phyloP scores from a whole-genome alignment of 2,113 vertebrate genomes.

The Dunckerocampus dactyliophorus region DNA sequence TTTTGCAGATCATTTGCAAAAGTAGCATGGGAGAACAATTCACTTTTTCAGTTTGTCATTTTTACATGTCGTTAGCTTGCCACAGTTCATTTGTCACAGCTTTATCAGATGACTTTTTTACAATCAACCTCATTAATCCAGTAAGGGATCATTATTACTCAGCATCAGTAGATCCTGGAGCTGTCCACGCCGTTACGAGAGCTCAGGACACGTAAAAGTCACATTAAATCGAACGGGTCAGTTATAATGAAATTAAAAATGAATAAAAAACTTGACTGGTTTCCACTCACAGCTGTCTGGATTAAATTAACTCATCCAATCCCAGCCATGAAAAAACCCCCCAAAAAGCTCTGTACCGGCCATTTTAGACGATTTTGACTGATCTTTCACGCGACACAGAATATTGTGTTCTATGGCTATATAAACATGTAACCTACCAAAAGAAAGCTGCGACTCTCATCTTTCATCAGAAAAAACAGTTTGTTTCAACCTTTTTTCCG shows the following conservation, averaged over 20 bases:
- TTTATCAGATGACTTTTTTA: background rate
- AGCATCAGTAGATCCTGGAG: background rate
- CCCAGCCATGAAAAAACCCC: too few relatives aligned
- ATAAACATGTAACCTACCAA: too few relatives aligned
- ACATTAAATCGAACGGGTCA: background rate
- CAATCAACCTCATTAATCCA: slow-evolving; percentile 1
- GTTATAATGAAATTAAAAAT: background rate
- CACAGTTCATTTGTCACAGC: background rate
- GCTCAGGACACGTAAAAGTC: too few relatives aligned
- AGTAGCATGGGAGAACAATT: background rate
- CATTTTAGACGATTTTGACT: too few relatives aligned
- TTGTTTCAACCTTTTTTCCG: too few relatives aligned
- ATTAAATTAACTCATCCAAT: too few relatives aligned
- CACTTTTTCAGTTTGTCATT: background rate
- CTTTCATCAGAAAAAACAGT: too few relatives aligned
- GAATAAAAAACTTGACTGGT: background rate
- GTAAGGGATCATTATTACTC: background rate
- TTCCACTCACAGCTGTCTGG: background rate
- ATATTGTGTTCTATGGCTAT: too few relatives aligned
- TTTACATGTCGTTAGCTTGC: background rate
- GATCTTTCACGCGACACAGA: too few relatives aligned
- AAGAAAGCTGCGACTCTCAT: too few relatives aligned
- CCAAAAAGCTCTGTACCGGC: too few relatives aligned
- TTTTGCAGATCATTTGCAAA: background rate
- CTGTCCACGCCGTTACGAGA: background rate